These are phyloP conservation scores for Pseudachorutes palmiensis DNA, from an alignment of 1,140 invertebrate species.

Conservation along the genomic window DNA sequence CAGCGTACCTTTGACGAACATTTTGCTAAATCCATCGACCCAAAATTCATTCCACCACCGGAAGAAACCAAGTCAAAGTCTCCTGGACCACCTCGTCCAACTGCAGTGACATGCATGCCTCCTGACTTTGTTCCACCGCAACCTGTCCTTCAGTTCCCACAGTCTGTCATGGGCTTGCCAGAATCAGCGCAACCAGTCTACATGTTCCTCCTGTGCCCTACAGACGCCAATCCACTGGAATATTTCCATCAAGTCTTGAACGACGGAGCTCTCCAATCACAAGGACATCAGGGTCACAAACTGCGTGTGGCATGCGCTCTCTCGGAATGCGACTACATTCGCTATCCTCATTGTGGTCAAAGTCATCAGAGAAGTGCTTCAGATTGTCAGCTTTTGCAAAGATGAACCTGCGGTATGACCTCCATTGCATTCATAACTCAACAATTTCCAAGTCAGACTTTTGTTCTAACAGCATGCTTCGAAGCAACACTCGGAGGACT, in stretches of 20 bases:
- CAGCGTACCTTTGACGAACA: conserved; percentile 17
- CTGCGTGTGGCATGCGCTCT: conserved; percentile 28
- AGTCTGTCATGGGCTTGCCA: conserved; percentile 26
- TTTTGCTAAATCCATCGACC: conserved; percentile 8
- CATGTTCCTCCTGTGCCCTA: conserved; percentile 25
- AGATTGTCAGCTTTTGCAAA: conserved; percentile 12
- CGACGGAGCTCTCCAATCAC: conserved; percentile 15
- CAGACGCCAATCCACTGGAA: conserved; percentile 17
- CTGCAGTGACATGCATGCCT: conserved; percentile 18
- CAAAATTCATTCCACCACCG: not conserved
- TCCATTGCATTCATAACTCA: too few species aligned
- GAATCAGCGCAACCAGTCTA: conserved; percentile 24
- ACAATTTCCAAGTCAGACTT: not conserved
- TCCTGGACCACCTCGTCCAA: conserved; percentile 2
- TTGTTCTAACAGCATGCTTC: not conserved
- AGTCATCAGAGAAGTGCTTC: conserved; percentile 23
- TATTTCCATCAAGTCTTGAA: conserved; percentile 23
- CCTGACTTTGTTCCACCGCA: conserved; percentile 16
- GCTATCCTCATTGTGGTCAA: conserved; percentile 28
- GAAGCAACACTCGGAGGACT: conserved; percentile 23
- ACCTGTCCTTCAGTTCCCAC: conserved; percentile 27
- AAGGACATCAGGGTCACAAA: conserved; percentile 31
- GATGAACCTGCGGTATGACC: conserved; percentile 9
- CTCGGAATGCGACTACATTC: conserved; percentile 4
- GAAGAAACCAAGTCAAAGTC: not conserved